These are phyloP conservation scores for Apogon hyalosoma DNA, from an alignment of 2,797 vertebrate genomes.

Conservation along the genomic window DNA sequence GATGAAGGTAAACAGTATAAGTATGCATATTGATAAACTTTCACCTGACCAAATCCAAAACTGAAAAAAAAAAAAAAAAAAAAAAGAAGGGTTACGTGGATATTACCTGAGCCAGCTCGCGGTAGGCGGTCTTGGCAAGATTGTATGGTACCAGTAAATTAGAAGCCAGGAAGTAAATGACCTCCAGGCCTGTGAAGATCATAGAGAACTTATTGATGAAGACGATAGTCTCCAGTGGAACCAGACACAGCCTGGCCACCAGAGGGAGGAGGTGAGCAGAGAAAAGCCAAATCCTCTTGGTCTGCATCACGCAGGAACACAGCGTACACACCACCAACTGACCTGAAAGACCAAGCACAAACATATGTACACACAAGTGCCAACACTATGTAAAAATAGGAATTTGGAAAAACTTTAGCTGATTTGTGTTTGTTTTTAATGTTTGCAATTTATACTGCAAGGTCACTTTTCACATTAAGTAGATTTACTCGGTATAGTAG, in stretches of 20 bases:
- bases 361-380: not conserved
- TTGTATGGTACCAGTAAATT: slow-evolving; percentile 98
- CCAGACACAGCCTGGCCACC: slow-evolving; percentile 94
- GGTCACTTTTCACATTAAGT: not conserved
- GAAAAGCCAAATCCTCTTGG: slow-evolving; percentile 98
- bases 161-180: slow-evolving; percentile 96
- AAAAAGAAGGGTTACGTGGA: not conserved
- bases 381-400: not conserved
- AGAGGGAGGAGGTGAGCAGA: slow-evolving; percentile 98
- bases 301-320: slow-evolving; percentile 99
- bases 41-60: not conserved
- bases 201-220: slow-evolving; percentile 98
- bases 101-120: slow-evolving; percentile 96
- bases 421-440: not conserved
- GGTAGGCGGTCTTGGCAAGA: slow-evolving; percentile 96
- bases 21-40: too few relatives aligned
- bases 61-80: slow-evolving; percentile 5
- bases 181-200: slow-evolving; percentile 98
- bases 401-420: slow-evolving; percentile 1
- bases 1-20: slow-evolving; percentile 16
- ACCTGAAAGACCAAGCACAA: slow-evolving; percentile 81
- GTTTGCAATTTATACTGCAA: not conserved
- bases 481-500: slow-evolving; percentile 1
- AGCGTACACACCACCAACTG: slow-evolving; percentile 98
- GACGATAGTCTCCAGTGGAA: slow-evolving; percentile 95